Evolutionary conservation across 2,113 vertebrate genomes (phyloP), one percentile per base, ranked within the genome.

Genomic region (Onychostoma macrolepis): DNA sequence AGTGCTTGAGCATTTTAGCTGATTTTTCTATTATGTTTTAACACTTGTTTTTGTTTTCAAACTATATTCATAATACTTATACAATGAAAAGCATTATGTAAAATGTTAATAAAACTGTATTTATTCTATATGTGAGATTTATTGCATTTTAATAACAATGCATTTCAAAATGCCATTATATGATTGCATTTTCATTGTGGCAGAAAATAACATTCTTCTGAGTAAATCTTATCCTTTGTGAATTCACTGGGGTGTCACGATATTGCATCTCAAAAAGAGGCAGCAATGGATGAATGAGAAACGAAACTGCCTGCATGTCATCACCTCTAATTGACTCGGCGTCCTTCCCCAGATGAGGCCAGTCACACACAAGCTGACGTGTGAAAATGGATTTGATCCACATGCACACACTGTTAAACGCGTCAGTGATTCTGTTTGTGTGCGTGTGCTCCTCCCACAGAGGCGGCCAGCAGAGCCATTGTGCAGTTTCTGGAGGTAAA

Each of bases 401-500:
- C 56, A 82, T 65, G 83, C 69, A 15, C 50, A 75, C 71, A 76
- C 56, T 87, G 84, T 65, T 83, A 33, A 75, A 76, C 79, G 28
- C 26, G 43, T 83, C 63, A 75, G 30, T 85, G 67, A 69, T 28
- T 89, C 45, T 83, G 75, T 87, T 43, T 87, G 67, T 87, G 58
- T 80, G 48, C 88, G 56, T 90, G 65, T 21, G 26, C 38, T 50
- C 38, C 83, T 77, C 50, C 72, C 86, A 3, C 92, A 99, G 98
- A 99, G 93, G 98, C 98, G 75, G 98, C 98, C 86, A 99, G 98
- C 92, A 96, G 98, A 91, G 98, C 98, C 90, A 99, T 99, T 69
- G 98, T 99, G 90, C 98, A 99, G 83, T 99, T 99, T 89, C 94
- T 99, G 92, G 98, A 99, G 95, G 96, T 99, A 91, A 99, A 99